Evolutionary conservation across 2,797 vertebrate species (phyloP), one percentile per base, ranked within the genome.

Genomic region (Catostomus latipinnis): DNA sequence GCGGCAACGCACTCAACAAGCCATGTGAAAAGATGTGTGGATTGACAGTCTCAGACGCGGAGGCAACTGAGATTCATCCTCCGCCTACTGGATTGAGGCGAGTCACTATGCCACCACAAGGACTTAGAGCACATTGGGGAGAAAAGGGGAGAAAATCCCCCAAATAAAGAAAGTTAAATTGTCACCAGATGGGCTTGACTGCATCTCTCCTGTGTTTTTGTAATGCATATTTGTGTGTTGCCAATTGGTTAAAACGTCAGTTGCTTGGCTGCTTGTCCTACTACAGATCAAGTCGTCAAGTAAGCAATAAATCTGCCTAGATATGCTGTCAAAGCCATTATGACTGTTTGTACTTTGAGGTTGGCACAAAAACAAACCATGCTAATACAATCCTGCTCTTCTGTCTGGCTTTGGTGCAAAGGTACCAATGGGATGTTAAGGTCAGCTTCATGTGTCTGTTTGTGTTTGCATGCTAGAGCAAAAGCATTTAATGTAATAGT

Each of bases 261-360:
- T 91, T 73, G 81, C 89, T 92, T 92, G 87, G 87, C 88, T 92
- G 74, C 78, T 87, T 88, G 85, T 76, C 68, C 81, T 80, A 12
- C 85, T 83, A 14, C 54, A 7, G 54, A n/a, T 57, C n/a, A 57
- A 57, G 54, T 14, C 62, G 58, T 86, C 73, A 86, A 81, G 87
- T 90, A 87, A 89, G 90, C 92, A 92, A 91, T 90, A 89, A 82
- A 86, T 84, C 71, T 81, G 81, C 67, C 83, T 85, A 82, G 58
- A 78, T 79, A 57, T 69, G 58, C 63, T 48, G 65, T 76, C 61
- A 45, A 79, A 67, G 34, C 34, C 72, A 75, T 60, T 72, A 45
- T 22, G 65, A 69, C 45, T 3, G 34, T 34, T 34, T 34, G 34
- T 34, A 34, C 34, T 34, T 34, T 34, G 34, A 34, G 34, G 3